Conservation (phyloP, 2,113 vertebrate genomes). For the Apaloderma vittatum region DNA sequence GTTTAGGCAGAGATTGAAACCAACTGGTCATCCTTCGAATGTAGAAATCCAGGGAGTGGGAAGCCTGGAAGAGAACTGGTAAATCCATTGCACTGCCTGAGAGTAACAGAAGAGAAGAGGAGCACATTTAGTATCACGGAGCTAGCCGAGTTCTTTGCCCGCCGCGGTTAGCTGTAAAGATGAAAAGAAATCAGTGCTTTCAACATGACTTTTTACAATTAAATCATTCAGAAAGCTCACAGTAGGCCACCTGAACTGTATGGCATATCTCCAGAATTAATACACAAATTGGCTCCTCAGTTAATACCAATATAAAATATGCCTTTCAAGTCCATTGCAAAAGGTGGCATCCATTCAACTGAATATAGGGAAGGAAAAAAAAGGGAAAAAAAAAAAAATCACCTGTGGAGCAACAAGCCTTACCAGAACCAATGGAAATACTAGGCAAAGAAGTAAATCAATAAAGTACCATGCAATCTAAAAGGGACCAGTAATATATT, state of each 20-base stretch:
- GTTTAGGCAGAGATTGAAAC: constrained; percentile 61
- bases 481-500: background rate
- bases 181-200: constrained; percentile 45
- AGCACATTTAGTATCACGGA: constrained; percentile 29
- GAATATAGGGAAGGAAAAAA: background rate
- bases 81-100: constrained; percentile 64
- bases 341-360: constrained; percentile 8
- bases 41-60: background rate
- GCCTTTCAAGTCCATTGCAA: constrained; percentile 28
- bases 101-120: constrained; percentile 65
- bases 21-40: constrained; percentile 38
- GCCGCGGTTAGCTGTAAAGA: constrained; percentile 48
- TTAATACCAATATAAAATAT: background rate
- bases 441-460: constrained; percentile 43
- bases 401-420: constrained; percentile 53
- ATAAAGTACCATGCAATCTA: constrained; percentile 16
- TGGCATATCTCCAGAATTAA: background rate
- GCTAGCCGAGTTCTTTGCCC: background rate
- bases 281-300: background rate
- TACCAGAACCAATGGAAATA: constrained; percentile 36
- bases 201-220: constrained; percentile 1
- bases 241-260: background rate
- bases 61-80: constrained; percentile 75
- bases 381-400: background rate
- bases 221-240: constrained; percentile 20